Evolutionary conservation across 2,888 invertebrate species (phyloP), one percentile per base, ranked within the genome.

Genomic region (Ischnura elegans): DNA sequence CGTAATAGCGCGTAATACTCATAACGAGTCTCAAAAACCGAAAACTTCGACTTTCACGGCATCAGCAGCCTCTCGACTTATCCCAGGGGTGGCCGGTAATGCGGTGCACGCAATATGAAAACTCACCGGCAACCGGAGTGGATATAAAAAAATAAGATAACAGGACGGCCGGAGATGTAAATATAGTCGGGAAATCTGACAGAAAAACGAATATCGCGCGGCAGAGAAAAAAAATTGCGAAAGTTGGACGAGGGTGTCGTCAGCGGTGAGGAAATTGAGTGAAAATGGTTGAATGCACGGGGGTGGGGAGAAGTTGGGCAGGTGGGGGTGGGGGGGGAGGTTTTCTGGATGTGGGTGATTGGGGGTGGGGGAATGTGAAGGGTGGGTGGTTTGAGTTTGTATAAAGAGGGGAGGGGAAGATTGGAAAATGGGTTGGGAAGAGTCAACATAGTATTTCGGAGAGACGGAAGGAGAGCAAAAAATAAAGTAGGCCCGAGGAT

Each of bases 231-330:
- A 76, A 76, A 76, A 76, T 36, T 76, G 29, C 36, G 29, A 76
- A 76, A 76, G 76, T 36, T 76, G 25, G 76, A 76, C 76, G 76
- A 76, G 76, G 76, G 76, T 76, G 76, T 76, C 76, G 76, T 76
- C 76, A 76, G 76, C 36, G 76, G 76, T 76, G 76, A 76, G 76
- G 76, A 76, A 76, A 76, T 76, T 76, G 76, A 76, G 76, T 76
- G 76, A 76, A 76, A 76, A 76, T 76, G 76, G 76, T 76, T 76
- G 76, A 76, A 76, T 76, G 29, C 76, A 76, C 76, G n/a, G 36
- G 29, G 8, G 76, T 36, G 76, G 10, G 76, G 76, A 76, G 16
- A 16, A 10, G 76, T 19, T 13, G 19, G 2, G 61, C 19, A n/a
- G 61, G 66, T 10, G 66, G 66, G 36, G 66, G 5, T 29, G 29